phyloP scores from a whole-genome alignment of 1,140 invertebrate species.

The Dendrolimus punctatus region DNA sequence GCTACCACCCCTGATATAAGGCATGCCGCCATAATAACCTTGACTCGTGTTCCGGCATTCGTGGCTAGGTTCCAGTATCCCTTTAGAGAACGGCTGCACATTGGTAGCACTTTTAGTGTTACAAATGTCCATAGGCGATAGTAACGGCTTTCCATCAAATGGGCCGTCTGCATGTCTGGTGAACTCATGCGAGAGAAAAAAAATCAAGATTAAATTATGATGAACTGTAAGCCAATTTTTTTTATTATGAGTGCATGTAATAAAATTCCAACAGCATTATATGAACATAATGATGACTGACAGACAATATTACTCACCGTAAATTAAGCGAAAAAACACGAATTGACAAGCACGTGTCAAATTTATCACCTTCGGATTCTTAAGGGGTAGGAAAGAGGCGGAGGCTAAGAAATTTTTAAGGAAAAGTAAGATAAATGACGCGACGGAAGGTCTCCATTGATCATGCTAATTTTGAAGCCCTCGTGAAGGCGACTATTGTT shows the following conservation, averaged over 20 bases:
- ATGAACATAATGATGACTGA: conserved; percentile 14
- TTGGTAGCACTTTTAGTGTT: too few species aligned
- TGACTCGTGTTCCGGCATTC: too few species aligned
- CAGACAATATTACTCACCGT: conserved; percentile 21
- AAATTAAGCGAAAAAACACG: conserved; percentile 14
- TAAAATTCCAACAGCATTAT: conserved; percentile 7
- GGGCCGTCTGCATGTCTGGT: too few species aligned
- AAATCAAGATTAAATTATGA: too few species aligned
- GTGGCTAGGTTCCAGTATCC: too few species aligned
- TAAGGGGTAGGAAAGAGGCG: conserved; percentile 1
- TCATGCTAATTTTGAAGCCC: background rate
- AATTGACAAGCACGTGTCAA: conserved; percentile 17
- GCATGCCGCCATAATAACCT: too few species aligned
- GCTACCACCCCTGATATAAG: too few species aligned
- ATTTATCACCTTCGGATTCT: conserved; percentile 17
- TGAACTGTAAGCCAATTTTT: too few species aligned
- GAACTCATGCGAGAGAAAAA: too few species aligned
- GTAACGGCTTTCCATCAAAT: too few species aligned
- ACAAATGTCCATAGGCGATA: too few species aligned
- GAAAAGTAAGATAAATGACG: conserved; percentile 13
- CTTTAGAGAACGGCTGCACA: too few species aligned
- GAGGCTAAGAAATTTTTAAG: conserved; percentile 4
- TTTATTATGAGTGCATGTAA: background rate
- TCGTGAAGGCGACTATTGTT: background rate
- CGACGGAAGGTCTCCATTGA: background rate